Conservation (phyloP, 2,113 vertebrate species). For the Corydoras sp. region DNA sequence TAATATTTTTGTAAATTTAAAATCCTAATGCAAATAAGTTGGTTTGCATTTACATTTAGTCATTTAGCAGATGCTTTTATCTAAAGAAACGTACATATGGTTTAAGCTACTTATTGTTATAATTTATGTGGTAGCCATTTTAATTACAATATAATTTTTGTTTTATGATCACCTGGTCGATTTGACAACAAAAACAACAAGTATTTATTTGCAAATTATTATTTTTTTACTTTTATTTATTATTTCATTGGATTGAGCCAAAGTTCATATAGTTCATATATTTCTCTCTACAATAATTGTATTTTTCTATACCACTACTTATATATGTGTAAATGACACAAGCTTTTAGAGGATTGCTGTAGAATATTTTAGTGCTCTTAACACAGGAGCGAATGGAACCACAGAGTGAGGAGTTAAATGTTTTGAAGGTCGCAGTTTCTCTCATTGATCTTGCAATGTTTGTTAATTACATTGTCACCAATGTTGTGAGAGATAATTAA, state of each 20-base stretch:
- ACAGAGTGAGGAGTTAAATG: constrained; percentile 74
- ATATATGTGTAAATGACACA: constrained; percentile 32
- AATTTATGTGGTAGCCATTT: too few relatives aligned
- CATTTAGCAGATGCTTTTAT: too few relatives aligned
- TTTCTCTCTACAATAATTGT: background rate
- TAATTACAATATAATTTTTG: too few relatives aligned
- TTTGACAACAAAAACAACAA: too few relatives aligned
- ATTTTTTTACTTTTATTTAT: too few relatives aligned
- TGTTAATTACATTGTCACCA: constrained; percentile 99
- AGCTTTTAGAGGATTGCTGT: constrained; percentile 60
- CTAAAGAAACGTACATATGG: too few relatives aligned
- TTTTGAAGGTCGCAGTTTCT: constrained; percentile 99
- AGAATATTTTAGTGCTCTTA: constrained; percentile 63
- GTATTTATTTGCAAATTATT: too few relatives aligned
- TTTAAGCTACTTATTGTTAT: too few relatives aligned
- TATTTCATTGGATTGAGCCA: constrained; percentile 32
- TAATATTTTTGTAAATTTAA: too few relatives aligned
- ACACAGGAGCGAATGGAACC: constrained; percentile 65
- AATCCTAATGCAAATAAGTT: too few relatives aligned
- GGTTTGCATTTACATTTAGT: too few relatives aligned
- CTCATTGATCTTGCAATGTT: constrained; percentile 99
- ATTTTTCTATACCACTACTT: background rate
- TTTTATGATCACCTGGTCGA: too few relatives aligned
- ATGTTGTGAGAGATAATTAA: constrained; percentile 99
- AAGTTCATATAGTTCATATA: constrained; percentile 36